Conservation (phyloP, 2,797 vertebrate species). For the Manis javanica region DNA sequence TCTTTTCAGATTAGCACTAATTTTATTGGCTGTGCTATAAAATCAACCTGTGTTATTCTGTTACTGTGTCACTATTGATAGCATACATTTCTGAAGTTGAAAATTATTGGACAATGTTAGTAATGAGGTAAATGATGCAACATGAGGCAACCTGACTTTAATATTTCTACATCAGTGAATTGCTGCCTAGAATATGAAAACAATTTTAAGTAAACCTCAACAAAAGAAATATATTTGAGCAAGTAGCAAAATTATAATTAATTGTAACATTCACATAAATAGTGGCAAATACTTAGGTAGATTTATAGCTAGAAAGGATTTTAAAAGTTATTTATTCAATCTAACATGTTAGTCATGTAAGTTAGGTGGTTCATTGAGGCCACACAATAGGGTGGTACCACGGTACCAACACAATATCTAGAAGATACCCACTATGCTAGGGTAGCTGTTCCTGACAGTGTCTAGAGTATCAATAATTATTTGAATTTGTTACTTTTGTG, state of each 20-base stretch:
- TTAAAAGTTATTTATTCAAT: not conserved
- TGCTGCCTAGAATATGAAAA: not conserved
- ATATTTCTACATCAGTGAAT: not conserved
- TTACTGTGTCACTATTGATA: not conserved
- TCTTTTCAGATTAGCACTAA: slow-evolving; percentile 55
- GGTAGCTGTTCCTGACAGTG: not conserved
- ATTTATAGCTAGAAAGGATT: not conserved
- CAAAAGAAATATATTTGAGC: not conserved
- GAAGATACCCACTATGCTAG: rapidly evolving
- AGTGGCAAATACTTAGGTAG: not conserved
- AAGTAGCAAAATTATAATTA: not conserved
- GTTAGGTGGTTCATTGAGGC: not conserved
- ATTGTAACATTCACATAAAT: not conserved
- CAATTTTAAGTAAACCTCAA: not conserved
- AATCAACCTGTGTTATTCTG: not conserved
- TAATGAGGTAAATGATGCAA: slow-evolving; percentile 4
- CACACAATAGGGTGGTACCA: rapidly evolving
- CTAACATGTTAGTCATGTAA: not conserved
- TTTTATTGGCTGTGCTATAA: slow-evolving; percentile 20
- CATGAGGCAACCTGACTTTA: not conserved
- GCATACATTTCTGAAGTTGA: slow-evolving; percentile 10
- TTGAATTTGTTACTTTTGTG: not conserved
- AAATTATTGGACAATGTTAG: not conserved
- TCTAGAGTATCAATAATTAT: not conserved
- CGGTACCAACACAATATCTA: rapidly evolving